Evolutionary conservation across 2,888 invertebrate species (phyloP).

Genomic region (Drosophila dives): DNA sequence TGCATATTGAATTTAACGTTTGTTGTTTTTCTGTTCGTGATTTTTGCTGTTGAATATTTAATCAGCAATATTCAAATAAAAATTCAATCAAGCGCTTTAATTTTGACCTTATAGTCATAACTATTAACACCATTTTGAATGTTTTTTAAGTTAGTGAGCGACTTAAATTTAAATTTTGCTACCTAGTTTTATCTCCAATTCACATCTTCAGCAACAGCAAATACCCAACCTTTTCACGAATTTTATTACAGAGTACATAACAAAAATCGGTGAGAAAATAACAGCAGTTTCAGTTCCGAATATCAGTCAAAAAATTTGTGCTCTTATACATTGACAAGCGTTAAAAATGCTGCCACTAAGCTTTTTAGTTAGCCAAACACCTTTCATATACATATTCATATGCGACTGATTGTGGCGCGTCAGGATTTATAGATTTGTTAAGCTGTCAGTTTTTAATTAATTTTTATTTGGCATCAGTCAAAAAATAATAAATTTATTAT

Average conservation of each 20-base stretch:
- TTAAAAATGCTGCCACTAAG: slow-evolving; percentile 29
- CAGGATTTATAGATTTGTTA: not conserved
- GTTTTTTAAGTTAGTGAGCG: not conserved
- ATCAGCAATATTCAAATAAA: not conserved
- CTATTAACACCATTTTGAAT: not conserved
- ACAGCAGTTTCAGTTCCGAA: slow-evolving; percentile 13
- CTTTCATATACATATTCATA: slow-evolving; percentile 47
- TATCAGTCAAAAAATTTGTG: slow-evolving; percentile 26
- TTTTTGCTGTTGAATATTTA: not conserved
- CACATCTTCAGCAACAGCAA: not conserved
- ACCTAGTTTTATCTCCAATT: not conserved
- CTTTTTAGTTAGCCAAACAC: slow-evolving; percentile 37
- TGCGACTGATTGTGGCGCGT: slow-evolving; percentile 8
- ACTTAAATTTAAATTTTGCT: not conserved
- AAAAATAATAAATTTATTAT: slow-evolving; percentile 41
- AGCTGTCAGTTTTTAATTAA: slow-evolving; percentile 19
- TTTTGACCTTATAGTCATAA: not conserved
- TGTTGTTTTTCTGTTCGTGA: not conserved
- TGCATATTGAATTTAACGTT: not conserved
- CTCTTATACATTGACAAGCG: slow-evolving; percentile 57
- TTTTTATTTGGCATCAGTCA: slow-evolving; percentile 56
- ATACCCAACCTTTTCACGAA: not conserved
- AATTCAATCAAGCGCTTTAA: not conserved
- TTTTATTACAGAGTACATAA: slow-evolving; percentile 17
- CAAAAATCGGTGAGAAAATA: slow-evolving; percentile 28